Evolutionary conservation across 2,888 invertebrate species (phyloP).

Genomic region (Thereva nobilitata): DNA sequence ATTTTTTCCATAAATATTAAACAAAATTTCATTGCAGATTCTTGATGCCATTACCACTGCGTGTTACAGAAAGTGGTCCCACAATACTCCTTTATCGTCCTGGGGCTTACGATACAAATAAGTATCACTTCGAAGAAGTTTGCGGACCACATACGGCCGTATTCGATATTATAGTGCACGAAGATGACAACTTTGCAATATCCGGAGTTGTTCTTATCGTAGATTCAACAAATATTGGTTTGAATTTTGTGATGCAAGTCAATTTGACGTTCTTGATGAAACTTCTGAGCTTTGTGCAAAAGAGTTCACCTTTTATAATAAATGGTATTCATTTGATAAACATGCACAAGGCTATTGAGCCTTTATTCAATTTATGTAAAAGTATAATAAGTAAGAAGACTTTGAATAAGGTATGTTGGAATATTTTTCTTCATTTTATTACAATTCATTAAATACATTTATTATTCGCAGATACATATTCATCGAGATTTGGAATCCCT

Average conservation of each 20-base stretch:
- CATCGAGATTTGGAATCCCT: slow-evolving; percentile 64
- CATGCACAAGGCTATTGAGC: slow-evolving; percentile 64
- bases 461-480: slow-evolving; percentile 59
- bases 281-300: slow-evolving; percentile 61
- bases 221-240: slow-evolving; percentile 58
- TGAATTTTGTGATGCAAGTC: slow-evolving; percentile 54
- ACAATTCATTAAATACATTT: no score
- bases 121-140: slow-evolving; percentile 59
- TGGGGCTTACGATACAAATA: slow-evolving; percentile 59
- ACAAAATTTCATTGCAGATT: no score
- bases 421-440: no score
- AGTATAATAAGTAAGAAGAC: slow-evolving; percentile 66
- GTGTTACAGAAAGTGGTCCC: slow-evolving; percentile 57
- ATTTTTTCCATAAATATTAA: no score
- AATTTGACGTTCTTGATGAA: slow-evolving; percentile 66
- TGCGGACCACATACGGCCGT: slow-evolving; percentile 62
- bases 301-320: slow-evolving; percentile 65
- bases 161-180: slow-evolving; percentile 64
- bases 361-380: slow-evolving; percentile 63
- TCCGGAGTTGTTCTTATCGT: slow-evolving; percentile 61
- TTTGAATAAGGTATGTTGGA: slow-evolving; percentile 60
- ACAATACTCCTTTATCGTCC: slow-evolving; percentile 61
- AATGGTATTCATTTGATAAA: slow-evolving; percentile 65
- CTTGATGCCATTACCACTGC: slow-evolving; percentile 51
- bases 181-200: slow-evolving; percentile 65